phyloP scores from a whole-genome alignment of 2,888 invertebrate species.

The Liodrosophila aerea region DNA sequence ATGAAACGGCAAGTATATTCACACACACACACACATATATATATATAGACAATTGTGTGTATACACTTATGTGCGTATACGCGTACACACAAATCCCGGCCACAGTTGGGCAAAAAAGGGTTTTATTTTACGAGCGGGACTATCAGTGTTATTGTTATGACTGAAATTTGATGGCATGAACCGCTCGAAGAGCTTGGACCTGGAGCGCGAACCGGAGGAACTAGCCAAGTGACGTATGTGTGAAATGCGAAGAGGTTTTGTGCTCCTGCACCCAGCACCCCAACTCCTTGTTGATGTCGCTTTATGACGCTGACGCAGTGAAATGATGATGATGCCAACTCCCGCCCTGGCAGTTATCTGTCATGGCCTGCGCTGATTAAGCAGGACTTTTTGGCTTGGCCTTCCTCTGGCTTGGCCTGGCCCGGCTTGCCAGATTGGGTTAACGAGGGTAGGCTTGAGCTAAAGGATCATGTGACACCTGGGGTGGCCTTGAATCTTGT shows the following conservation, averaged over 20 bases:
- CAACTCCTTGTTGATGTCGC: slow-evolving; percentile 19
- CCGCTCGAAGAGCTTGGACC: slow-evolving; percentile 50
- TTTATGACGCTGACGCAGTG: slow-evolving; percentile 63
- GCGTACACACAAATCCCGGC: slow-evolving; percentile 56
- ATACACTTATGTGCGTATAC: not conserved
- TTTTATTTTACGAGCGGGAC: slow-evolving; percentile 75
- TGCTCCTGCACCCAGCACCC: not conserved
- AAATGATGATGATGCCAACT: slow-evolving; percentile 36
- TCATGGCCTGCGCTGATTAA: slow-evolving; percentile 34
- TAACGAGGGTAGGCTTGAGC: slow-evolving; percentile 3
- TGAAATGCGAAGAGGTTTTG: slow-evolving; percentile 14
- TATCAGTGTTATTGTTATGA: slow-evolving; percentile 77
- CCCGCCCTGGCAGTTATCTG: slow-evolving; percentile 6
- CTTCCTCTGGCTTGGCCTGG: not conserved
- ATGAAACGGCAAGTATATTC: slow-evolving; percentile 55
- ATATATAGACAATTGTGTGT: slow-evolving; percentile 4
- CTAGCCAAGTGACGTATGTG: slow-evolving; percentile 50
- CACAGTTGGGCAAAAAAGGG: slow-evolving; percentile 58
- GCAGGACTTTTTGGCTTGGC: slow-evolving; percentile 10
- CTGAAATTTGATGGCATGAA: slow-evolving; percentile 74
- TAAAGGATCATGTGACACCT: slow-evolving; percentile 5
- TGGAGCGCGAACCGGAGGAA: slow-evolving; percentile 14
- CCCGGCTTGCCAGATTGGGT: slow-evolving; percentile 1
- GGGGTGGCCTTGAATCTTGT: slow-evolving; percentile 1
- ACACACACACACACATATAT: slow-evolving; percentile 8